Conservation (phyloP, 2,797 vertebrate species). For the Sebastes kiyomatsui region DNA sequence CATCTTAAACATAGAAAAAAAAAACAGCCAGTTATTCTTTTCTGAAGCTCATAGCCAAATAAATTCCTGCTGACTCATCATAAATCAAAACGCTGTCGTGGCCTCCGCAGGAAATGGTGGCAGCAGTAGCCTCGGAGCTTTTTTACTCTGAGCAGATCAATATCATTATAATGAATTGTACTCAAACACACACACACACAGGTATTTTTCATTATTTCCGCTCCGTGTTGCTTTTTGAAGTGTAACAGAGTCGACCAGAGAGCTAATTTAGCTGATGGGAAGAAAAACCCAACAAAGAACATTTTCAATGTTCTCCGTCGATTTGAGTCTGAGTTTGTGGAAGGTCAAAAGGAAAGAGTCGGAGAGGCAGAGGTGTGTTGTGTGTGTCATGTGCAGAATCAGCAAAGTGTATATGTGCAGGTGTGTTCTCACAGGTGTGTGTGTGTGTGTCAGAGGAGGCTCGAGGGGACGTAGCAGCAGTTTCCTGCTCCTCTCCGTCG, state of each 20-base stretch:
- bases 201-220: slow-evolving; percentile 67
- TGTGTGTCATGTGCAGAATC: slow-evolving; percentile 44
- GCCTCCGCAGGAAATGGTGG: slow-evolving; percentile 53
- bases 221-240: slow-evolving; percentile 53
- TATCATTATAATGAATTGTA: slow-evolving; percentile 68
- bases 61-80: slow-evolving; percentile 61
- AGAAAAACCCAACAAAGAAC: slow-evolving; percentile 38
- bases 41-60: slow-evolving; percentile 1
- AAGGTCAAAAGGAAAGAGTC: slow-evolving; percentile 41
- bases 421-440: slow-evolving; percentile 51
- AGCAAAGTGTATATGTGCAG: slow-evolving; percentile 50
- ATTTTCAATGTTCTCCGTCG: slow-evolving; percentile 41
- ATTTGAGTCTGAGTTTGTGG: slow-evolving; percentile 38
- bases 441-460: slow-evolving; percentile 31
- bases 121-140: slow-evolving; percentile 47
- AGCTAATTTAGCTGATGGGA: slow-evolving; percentile 59
- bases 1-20: slow-evolving; percentile 18
- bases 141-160: slow-evolving; percentile 59
- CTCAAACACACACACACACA: slow-evolving; percentile 33
- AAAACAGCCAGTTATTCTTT: background rate
- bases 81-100: slow-evolving; percentile 50
- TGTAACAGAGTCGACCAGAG: slow-evolving; percentile 48
- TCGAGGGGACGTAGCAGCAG: slow-evolving; percentile 59
- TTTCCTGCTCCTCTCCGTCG: slow-evolving; percentile 52
- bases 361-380: slow-evolving; percentile 2